These are phyloP conservation scores for Argya squamiceps DNA, from an alignment of 2,797 vertebrate genomes.

Conservation along the genomic window DNA sequence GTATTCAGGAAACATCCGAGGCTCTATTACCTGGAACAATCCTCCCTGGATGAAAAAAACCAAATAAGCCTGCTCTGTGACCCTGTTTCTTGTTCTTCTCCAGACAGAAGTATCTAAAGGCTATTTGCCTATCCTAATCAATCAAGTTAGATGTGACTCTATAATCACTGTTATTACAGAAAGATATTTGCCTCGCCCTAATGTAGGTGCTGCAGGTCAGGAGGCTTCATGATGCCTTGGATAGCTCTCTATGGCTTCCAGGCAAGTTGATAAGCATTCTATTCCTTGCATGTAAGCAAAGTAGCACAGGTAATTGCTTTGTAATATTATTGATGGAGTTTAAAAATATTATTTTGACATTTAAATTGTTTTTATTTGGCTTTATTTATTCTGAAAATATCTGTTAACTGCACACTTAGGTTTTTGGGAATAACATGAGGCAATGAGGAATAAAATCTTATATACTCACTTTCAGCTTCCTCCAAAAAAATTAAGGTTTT, in stretches of 20 bases:
- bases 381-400: neutral
- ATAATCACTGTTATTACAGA: neutral
- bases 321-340: neutral
- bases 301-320: neutral
- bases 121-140: neutral
- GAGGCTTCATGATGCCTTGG: neutral
- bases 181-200: neutral
- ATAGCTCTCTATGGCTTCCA: neutral
- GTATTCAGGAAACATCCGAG: neutral
- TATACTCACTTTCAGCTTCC: neutral
- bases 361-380: accelerated
- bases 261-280: neutral
- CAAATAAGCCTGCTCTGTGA: accelerated
- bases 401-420: neutral
- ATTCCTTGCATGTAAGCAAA: neutral
- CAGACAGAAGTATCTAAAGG: neutral
- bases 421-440: neutral
- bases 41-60: neutral
- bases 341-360: neutral
- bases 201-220: neutral
- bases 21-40: neutral
- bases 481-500: neutral
- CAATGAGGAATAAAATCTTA: neutral
- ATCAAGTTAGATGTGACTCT: neutral
- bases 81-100: neutral